A percentile compares a stretch with the other conserved stretches of the same genome.
These are phyloP conservation scores for Leptopilina drosophilae DNA, from an alignment of 2,888 invertebrate genomes.

Conservation along the genomic window DNA sequence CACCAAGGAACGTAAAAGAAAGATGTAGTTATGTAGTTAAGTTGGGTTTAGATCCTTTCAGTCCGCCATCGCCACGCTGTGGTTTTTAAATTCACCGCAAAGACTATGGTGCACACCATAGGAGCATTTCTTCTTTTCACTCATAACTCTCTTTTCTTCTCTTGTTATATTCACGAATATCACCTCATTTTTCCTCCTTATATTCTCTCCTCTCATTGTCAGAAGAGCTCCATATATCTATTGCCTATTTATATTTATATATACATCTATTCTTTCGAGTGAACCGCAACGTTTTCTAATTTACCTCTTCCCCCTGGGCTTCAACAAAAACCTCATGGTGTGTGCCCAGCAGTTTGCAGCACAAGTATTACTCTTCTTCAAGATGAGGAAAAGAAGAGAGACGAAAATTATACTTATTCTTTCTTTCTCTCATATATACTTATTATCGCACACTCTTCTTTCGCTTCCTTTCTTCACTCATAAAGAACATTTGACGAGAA, in stretches of 20 bases:
- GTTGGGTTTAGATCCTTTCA: conserved; percentile 68
- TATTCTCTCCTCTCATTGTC: not conserved
- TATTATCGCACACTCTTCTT: too few relatives aligned
- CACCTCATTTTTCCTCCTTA: conserved; percentile 10
- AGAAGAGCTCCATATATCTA: conserved; percentile 4
- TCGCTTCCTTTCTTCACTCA: too few relatives aligned
- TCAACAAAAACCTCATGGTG: conserved; percentile 25
- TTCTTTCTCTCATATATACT: too few relatives aligned
- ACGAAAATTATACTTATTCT: not conserved
- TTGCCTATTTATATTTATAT: not conserved
- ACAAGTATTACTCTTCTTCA: not conserved
- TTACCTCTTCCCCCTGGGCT: conserved; percentile 46
- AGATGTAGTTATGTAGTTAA: conserved; percentile 75
- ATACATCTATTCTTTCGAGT: conserved; percentile 10
- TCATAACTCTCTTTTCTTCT: conserved; percentile 33
- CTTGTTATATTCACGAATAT: conserved; percentile 30
- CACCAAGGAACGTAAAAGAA: conserved; percentile 69
- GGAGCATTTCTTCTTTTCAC: conserved; percentile 36
- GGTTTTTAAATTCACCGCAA: conserved; percentile 56
- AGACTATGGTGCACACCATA: conserved; percentile 7
- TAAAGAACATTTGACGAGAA: conserved; percentile 4
- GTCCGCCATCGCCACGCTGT: conserved; percentile 70
- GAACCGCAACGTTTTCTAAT: conserved; percentile 39
- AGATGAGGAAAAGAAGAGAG: conserved; percentile 12
- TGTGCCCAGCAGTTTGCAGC: conserved; percentile 28